Conservation (phyloP, 2,888 invertebrate genomes). For the Clitarchus hookeri region DNA sequence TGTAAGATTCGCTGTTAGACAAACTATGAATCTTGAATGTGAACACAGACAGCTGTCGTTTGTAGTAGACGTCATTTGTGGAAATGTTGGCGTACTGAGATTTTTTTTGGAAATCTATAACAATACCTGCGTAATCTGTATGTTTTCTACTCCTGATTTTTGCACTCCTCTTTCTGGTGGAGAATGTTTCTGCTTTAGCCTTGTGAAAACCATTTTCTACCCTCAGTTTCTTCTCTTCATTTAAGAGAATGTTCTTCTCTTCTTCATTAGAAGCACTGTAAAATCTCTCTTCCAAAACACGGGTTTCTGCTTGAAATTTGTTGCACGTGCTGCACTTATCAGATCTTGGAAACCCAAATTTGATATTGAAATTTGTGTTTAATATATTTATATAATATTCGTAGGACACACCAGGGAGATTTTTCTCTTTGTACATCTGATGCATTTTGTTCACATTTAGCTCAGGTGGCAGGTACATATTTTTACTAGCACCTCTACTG, state of each 20-base stretch:
- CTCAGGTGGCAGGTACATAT: slow-evolving; percentile 1
- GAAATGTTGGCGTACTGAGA: slow-evolving; percentile 3
- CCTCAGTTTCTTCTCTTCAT: not conserved
- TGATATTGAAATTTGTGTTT: not conserved
- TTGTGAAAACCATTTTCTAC: slow-evolving; percentile 6
- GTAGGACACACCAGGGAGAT: not conserved
- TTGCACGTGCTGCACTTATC: slow-evolving; percentile 5
- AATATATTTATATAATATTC: slow-evolving; percentile 8
- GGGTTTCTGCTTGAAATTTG: not conserved
- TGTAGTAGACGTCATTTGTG: slow-evolving; percentile 25
- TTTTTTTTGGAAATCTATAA: slow-evolving; percentile 21
- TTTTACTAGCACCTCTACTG: not conserved
- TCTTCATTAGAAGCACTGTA: not conserved
- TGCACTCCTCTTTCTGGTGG: not conserved
- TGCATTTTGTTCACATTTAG: no score
- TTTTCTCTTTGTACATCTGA: no score
- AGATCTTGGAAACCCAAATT: slow-evolving; percentile 15
- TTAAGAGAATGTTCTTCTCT: not conserved
- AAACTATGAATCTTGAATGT: slow-evolving; percentile 20
- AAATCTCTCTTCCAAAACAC: not conserved
- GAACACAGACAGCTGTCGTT: slow-evolving; percentile 21
- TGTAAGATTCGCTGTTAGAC: slow-evolving; percentile 15
- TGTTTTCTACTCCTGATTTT: not conserved
- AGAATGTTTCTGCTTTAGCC: slow-evolving; percentile 18
- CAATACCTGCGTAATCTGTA: not conserved